Conservation (phyloP, 2,113 vertebrate species). For the Dicaeum eximium region DNA sequence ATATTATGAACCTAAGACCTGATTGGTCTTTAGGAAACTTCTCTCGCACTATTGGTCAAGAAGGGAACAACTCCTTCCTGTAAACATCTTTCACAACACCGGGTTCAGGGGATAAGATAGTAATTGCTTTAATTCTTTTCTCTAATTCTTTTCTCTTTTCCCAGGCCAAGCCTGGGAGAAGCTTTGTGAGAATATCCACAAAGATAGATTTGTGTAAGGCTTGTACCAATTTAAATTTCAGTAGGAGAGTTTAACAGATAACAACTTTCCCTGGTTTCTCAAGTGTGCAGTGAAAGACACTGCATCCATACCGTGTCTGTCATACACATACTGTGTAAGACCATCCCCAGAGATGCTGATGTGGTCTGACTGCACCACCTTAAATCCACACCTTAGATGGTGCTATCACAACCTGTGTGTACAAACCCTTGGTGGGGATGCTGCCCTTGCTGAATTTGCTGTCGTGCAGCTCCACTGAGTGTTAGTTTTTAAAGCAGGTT, state of each 20-base stretch:
- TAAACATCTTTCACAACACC: no score
- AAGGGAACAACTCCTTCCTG: no score
- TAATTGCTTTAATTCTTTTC: no score
- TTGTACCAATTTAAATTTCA: rapidly evolving
- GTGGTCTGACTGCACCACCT: not conserved
- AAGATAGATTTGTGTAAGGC: not conserved
- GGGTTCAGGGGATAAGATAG: no score
- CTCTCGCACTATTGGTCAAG: no score
- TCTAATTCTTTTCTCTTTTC: no score
- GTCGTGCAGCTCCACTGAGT: not conserved
- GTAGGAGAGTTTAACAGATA: not conserved
- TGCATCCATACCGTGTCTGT: rapidly evolving
- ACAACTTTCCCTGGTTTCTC: not conserved
- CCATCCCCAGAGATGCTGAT: not conserved
- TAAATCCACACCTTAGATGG: not conserved
- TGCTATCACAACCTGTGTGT: rapidly evolving
- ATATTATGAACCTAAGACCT: no score
- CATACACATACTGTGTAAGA: no score
- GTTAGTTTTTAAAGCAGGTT: not conserved
- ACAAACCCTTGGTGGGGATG: not conserved
- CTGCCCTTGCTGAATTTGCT: not conserved
- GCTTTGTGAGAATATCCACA: no score
- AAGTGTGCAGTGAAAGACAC: not conserved
- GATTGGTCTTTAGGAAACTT: no score
- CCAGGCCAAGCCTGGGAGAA: no score